A percentile compares a stretch with the other conserved stretches of the same genome.
phyloP scores from a whole-genome alignment of 2,113 vertebrate species.

The Petromus typicus region DNA sequence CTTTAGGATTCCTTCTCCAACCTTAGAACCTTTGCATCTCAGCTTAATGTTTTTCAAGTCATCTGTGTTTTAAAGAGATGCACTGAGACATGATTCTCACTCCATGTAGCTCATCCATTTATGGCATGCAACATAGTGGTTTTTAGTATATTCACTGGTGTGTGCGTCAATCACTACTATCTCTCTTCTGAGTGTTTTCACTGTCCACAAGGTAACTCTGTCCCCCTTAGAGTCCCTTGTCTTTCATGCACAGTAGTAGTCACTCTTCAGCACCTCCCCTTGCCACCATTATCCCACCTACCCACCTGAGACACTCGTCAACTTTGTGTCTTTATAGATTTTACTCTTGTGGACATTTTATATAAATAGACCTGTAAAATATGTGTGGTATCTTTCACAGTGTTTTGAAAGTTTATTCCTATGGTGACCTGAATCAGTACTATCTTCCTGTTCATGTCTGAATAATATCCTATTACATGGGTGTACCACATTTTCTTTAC shows the following conservation, averaged over 20 bases:
- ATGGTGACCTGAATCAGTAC: background rate
- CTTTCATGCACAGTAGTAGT: background rate
- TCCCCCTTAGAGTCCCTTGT: background rate
- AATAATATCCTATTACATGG: background rate
- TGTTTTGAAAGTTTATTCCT: background rate
- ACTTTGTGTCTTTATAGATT: background rate
- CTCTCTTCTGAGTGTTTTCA: slow-evolving; percentile 26
- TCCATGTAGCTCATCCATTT: background rate
- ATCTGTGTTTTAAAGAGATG: background rate
- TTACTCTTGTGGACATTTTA: background rate
- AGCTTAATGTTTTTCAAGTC: background rate
- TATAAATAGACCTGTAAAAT: background rate
- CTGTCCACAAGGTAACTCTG: background rate
- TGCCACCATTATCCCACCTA: background rate
- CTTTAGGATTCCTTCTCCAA: background rate
- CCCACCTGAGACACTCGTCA: background rate
- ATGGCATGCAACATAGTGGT: background rate
- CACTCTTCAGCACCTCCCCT: background rate
- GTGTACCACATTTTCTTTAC: background rate
- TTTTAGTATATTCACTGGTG: background rate
- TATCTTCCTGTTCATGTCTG: background rate
- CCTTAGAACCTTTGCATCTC: background rate
- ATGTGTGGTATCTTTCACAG: background rate
- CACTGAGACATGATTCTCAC: background rate
- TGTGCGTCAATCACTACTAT: background rate